phyloP scores from a whole-genome alignment of 2,113 vertebrate species.

The Thinocorus orbignyianus region DNA sequence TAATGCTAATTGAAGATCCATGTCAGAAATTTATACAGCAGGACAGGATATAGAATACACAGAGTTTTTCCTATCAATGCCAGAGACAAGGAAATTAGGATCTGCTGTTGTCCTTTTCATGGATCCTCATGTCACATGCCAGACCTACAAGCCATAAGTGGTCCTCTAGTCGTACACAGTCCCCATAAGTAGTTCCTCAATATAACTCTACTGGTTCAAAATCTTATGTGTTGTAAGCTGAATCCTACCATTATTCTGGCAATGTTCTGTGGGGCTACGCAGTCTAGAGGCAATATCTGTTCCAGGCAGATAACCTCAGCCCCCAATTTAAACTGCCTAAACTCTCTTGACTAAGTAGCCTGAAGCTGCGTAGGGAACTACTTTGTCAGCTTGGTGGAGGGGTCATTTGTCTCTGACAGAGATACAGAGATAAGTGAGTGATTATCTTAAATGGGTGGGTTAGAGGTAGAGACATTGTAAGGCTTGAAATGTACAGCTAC shows the following conservation, averaged over 20 bases:
- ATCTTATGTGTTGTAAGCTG: background rate
- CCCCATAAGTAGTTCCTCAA: fast-evolving
- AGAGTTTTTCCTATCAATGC: background rate
- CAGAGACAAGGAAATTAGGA: background rate
- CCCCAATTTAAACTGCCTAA: background rate
- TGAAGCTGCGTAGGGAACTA: background rate
- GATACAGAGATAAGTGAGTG: background rate
- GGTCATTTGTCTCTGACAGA: background rate
- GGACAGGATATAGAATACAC: background rate
- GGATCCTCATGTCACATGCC: background rate
- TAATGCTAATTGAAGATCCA: slow-evolving; percentile 39
- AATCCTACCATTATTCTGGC: background rate
- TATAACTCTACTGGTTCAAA: background rate
- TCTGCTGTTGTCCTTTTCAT: background rate
- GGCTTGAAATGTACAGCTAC: background rate
- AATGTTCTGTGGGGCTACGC: background rate
- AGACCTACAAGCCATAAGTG: background rate
- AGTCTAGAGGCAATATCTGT: background rate
- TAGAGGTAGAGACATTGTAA: background rate
- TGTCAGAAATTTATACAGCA: background rate
- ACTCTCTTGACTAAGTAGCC: background rate
- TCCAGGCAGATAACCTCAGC: background rate
- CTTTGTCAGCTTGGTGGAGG: background rate
- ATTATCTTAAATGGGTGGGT: background rate
- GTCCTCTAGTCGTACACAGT: background rate